Evolutionary conservation across 1,140 invertebrate species (phyloP).

Genomic region (Drosophila virilis): DNA sequence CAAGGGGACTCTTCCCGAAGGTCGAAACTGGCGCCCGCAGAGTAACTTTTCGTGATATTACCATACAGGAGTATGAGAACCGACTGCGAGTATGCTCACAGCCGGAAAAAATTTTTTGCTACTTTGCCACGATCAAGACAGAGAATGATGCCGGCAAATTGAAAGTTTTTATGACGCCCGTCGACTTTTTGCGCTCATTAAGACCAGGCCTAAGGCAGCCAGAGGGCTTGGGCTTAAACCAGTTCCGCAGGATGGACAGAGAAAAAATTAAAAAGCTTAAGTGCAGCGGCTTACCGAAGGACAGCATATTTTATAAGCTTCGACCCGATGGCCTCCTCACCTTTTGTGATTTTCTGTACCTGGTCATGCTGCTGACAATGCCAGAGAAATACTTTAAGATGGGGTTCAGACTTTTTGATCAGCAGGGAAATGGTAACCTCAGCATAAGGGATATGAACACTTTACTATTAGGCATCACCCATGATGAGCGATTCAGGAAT

Average conservation of each 20-base stretch:
- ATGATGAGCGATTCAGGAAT: not conserved
- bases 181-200: conserved; percentile 56
- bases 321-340: conserved; percentile 29
- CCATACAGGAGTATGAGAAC: conserved; percentile 60
- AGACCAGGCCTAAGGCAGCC: conserved; percentile 45
- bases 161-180: conserved; percentile 58
- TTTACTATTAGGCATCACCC: conserved; percentile 3
- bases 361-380: conserved; percentile 37
- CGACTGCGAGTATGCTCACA: conserved; percentile 39
- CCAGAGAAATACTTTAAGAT: conserved; percentile 45
- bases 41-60: conserved; percentile 40
- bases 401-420: conserved; percentile 47
- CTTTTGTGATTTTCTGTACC: conserved; percentile 48
- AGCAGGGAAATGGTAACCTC: conserved; percentile 14
- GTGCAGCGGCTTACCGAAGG: not conserved
- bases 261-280: not conserved
- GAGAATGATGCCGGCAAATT: conserved; percentile 13
- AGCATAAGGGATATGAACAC: conserved; percentile 13
- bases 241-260: conserved; percentile 25
- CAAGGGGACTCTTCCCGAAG: no score
- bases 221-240: conserved; percentile 24
- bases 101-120: conserved; percentile 53
- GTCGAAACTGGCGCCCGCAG: not conserved
- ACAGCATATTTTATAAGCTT: conserved; percentile 51
- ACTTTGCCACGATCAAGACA: conserved; percentile 62